Evolutionary conservation across 2,888 invertebrate species (phyloP), one percentile per base, ranked within the genome.

Genomic region (Argyra leucocephala): DNA sequence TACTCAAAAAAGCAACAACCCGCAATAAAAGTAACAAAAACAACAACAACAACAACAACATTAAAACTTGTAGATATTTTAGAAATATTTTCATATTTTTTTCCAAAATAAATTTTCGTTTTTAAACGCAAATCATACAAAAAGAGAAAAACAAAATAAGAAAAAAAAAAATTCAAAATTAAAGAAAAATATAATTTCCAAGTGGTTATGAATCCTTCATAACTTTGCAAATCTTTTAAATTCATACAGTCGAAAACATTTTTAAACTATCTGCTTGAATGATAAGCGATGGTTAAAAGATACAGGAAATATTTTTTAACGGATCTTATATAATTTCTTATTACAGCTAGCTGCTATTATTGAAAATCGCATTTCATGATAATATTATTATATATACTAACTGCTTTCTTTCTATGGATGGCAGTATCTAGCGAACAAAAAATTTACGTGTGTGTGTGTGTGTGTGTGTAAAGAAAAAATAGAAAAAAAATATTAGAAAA

Each of bases 221-320:
- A 48, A 48, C 18, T 48, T 31, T 48, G 12, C 48, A 18, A 18
- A 48, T 48, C 48, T 48, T 48, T 31, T 48, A 48, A 48, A 48
- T 48, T 48, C 15, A 15, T 48, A 48, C 48, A 48, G 48, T 48
- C 18, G 48, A 48, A 48, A 48, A 48, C 5, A 18, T 31, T 15
- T 48, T 48, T 48, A 10, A 31, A 1, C 12, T 31, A 48, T 18
- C 48, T 48, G 48, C 48, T 48, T 48, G 48, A 48, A 15, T 48
- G 48, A 48, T 48, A 48, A 48, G 48, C 48, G 48, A 18, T 18
- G 48, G 48, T 48, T 48, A 48, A 48, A 48, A 48, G 48, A 48
- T 48, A 48, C 18, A 15, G 6, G 18, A 37, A 48, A 48, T 18
- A 48, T 48, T n/a, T n/a, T n/a, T 48, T 48, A 48, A 48, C 48